Base-by-base conservation (phyloP, 2,888 invertebrate species). In the Nomada goodeniana region DNA sequence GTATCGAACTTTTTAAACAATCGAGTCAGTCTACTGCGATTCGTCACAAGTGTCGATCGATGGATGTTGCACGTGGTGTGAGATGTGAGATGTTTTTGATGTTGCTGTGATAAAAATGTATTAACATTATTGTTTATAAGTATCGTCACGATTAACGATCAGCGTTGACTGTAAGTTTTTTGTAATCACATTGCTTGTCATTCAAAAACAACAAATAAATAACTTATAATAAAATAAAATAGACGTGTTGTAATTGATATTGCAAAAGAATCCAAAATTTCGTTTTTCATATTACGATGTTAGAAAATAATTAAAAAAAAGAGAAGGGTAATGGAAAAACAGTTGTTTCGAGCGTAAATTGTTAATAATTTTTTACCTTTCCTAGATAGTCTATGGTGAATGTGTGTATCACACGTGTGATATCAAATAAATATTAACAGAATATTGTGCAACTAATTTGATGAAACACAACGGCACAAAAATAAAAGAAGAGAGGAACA, bases 1-100 rank as follows among this genome's bases (percentile, higher is more conserved):
- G 13, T 26, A 15, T 65, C 44, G n/a, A 65, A 71, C 71, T 77
- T 55, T 60, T 69, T 18, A 18, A 10, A 68, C 36, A 36, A 57
- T 23, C 61, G n/a, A 1, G 20, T 5, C 26, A n/a, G 23, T 50
- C 20, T 20, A 15, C 44, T 2, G n/a, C 20, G 26, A 3, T 29
- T 23, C 26, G 20, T n/a, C 7, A 44, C 1, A 1, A 23, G 11
- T 29, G 36, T 57, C 23, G 50, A 47, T 47, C 36, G 36, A 36
- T 36, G 7, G 36, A 36, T 52, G 11, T 55, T 15, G 53, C 10
- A 13, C 26, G 9, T 9, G 2, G 15, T 15, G 15, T 23, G 9
- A 13, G 7, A 13, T 9, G 23, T 1, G 10, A 15, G 1, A 36
- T 7, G n/a, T 9, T 2, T 26, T 47, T 5, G 20, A 0, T 20